Evolutionary conservation across 2,797 vertebrate genomes (phyloP), one percentile per base, ranked within the genome.

Genomic region (Cephalopachus bancanus): DNA sequence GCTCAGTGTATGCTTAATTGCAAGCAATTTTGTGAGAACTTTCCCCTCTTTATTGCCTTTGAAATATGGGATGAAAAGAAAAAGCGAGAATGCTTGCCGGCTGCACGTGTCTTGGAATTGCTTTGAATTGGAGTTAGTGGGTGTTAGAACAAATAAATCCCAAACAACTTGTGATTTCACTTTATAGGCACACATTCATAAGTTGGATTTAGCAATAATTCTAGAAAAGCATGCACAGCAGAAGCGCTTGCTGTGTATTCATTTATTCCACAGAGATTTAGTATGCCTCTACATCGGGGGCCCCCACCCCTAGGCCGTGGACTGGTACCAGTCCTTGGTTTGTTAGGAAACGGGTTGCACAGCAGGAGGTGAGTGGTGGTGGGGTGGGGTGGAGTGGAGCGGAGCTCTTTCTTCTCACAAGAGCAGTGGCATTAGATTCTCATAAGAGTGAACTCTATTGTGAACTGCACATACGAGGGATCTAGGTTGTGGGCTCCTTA

Each of bases 131-230:
- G 60, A 64, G 62, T 30, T 85, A 57, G 84, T 94, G 79, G 75
- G 19, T 83, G 44, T 91, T 64, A 37, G 67, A 97, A 94, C 37
- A 91, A 76, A 76, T 88, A 72, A 96, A 88, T 69, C 51, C 84
- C 44, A 64, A 78, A 83, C 53, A 69, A 75, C 88, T 64, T 78
- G 75, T 85, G 59, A 89, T 74, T 89, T 89, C 33, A 53, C 76
- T 85, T 93, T 91, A 89, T 60, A 85, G 92, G 65, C 76, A 55
- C 30, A 84, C 59, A 76, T 51, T 95, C 89, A 89, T 93, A 91
- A 86, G 64, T 51, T 97, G 79, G 62, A 74, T 81, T 93, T 84
- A 87, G 83, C 33, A 62, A 95, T 93, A 83, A 93, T 83, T 94
- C 55, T 3, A 49, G 83, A 83, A 94, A 91, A 95, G 44, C 26